Evolutionary conservation across 2,113 vertebrate genomes (phyloP).

Genomic region (Cyphomyrus discorhynchus): DNA sequence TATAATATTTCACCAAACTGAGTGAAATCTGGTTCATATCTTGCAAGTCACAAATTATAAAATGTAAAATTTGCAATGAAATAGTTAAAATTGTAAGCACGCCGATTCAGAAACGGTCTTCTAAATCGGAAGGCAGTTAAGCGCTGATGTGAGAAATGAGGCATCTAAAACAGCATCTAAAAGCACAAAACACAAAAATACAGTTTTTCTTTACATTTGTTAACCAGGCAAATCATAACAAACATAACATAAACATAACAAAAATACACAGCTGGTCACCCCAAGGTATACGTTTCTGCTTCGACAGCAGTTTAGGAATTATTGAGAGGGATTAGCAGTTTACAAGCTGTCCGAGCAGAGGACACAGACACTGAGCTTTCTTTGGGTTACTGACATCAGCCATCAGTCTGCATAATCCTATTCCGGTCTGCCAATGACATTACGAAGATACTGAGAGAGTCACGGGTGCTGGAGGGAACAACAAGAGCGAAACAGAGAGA

Average conservation of each 20-base stretch:
- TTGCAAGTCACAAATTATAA: neutral
- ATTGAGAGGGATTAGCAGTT: constrained; percentile 61
- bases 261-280: neutral
- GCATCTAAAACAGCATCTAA: neutral
- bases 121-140: neutral
- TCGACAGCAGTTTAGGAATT: constrained; percentile 56
- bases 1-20: neutral
- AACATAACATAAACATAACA: neutral
- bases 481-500: neutral
- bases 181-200: neutral
- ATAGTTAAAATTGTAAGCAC: neutral
- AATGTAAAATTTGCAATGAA: neutral
- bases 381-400: constrained; percentile 34
- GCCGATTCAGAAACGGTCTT: neutral
- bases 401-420: constrained; percentile 35
- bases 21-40: neutral
- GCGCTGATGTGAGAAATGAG: neutral
- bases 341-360: constrained; percentile 41
- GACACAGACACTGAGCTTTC: constrained; percentile 35
- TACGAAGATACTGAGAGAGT: neutral
- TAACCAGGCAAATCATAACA: neutral
- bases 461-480: neutral
- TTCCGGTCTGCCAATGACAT: neutral
- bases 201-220: neutral
- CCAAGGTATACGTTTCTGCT: constrained; percentile 33